phyloP scores from a whole-genome alignment of 2,888 invertebrate genomes.

The Trachelus iudaicus region DNA sequence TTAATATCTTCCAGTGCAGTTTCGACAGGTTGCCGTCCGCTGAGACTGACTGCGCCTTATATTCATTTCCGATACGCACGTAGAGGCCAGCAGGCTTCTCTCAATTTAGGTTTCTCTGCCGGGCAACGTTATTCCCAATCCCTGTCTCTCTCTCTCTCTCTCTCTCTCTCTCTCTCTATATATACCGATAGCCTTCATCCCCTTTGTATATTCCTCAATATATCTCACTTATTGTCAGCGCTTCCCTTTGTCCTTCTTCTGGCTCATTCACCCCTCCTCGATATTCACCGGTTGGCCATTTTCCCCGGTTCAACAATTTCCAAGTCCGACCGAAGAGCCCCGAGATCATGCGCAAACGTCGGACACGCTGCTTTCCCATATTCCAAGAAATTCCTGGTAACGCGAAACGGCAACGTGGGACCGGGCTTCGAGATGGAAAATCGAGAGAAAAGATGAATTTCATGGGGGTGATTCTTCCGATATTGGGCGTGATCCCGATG shows the following conservation, averaged over 20 bases:
- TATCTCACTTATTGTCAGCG: not conserved
- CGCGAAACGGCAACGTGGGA: not conserved
- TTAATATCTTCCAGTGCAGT: slow-evolving; percentile 49
- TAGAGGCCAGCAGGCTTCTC: not conserved
- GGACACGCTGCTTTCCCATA: not conserved
- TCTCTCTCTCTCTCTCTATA: too few species aligned
- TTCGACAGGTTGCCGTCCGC: slow-evolving; percentile 41
- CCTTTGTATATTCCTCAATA: not conserved
- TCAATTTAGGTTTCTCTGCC: not conserved
- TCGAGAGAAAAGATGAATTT: not conserved
- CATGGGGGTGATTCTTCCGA: not conserved
- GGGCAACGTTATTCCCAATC: not conserved
- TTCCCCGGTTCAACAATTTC: not conserved
- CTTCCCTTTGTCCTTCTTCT: not conserved
- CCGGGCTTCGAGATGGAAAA: not conserved
- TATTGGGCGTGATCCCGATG: not conserved
- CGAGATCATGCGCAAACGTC: not conserved
- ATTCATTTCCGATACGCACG: slow-evolving; percentile 18
- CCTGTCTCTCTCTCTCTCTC: not conserved
- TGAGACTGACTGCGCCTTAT: slow-evolving; percentile 40
- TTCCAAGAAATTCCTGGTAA: not conserved
- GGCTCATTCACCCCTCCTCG: not conserved
- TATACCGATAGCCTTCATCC: not conserved
- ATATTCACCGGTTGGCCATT: not conserved
- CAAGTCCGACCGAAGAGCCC: not conserved